phyloP scores from a whole-genome alignment of 1,140 invertebrate species.

The Zaprionus camerounensis region DNA sequence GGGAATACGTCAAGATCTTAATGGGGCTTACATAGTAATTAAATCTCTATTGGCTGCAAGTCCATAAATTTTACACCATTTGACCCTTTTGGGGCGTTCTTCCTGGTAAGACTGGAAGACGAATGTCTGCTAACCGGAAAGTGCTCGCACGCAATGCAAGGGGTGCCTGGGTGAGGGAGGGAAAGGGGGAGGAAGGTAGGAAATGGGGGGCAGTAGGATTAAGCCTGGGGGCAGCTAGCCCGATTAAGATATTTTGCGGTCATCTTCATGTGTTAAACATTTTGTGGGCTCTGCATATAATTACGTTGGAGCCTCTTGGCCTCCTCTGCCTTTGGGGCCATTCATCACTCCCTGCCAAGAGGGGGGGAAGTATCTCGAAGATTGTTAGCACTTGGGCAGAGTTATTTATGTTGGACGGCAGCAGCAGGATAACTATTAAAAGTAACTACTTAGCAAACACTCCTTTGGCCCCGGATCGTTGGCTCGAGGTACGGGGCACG shows the following conservation, averaged over 20 bases:
- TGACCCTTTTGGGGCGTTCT: slow-evolving; percentile 20
- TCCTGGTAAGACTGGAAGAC: slow-evolving; percentile 19
- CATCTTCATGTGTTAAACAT: slow-evolving; percentile 42
- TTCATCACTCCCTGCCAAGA: slow-evolving; percentile 40
- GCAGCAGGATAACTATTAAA: slow-evolving; percentile 72
- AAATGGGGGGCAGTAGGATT: background rate
- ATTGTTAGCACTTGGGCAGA: slow-evolving; percentile 75
- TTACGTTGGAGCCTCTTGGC: slow-evolving; percentile 28
- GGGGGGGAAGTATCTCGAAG: slow-evolving; percentile 66
- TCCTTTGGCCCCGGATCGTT: background rate
- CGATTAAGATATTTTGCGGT: slow-evolving; percentile 56
- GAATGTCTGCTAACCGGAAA: slow-evolving; percentile 18
- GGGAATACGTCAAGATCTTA: background rate
- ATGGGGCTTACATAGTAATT: slow-evolving; percentile 25
- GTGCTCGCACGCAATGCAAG: slow-evolving; percentile 11
- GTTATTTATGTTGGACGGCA: slow-evolving; percentile 73
- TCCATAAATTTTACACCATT: slow-evolving; percentile 23
- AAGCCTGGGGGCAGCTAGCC: background rate
- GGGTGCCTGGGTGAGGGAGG: background rate
- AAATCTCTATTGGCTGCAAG: slow-evolving; percentile 21
- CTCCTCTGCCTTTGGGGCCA: slow-evolving; percentile 23
- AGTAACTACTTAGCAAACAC: slow-evolving; percentile 82
- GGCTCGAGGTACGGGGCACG: no score
- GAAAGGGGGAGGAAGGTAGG: background rate
- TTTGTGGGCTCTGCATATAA: slow-evolving; percentile 44